Evolutionary conservation across 35 echinoderm and acorn worm species (phyloP).

Genomic region (Ptychodera flava): DNA sequence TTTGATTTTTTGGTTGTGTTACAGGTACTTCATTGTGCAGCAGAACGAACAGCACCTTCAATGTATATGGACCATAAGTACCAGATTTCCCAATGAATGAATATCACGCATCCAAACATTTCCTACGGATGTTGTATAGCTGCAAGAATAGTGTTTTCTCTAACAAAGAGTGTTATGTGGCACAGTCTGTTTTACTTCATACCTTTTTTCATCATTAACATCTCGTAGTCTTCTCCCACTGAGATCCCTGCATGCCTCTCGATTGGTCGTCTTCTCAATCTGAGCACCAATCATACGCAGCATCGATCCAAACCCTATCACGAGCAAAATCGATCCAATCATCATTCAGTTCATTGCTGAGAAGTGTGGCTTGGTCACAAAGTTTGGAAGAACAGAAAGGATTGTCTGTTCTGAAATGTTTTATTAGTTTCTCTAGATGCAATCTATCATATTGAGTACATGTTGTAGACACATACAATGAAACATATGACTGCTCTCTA

Average conservation of each 20-base stretch:
- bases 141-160: too few relatives aligned
- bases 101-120: too few relatives aligned
- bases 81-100: too few relatives aligned
- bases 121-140: too few relatives aligned
- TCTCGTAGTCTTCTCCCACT: conserved; percentile 95
- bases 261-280: conserved; percentile 96
- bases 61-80: too few relatives aligned
- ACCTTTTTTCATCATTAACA: conserved; percentile 99
- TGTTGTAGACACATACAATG: not conserved
- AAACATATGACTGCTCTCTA: not conserved
- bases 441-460: not conserved
- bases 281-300: conserved; percentile 92
- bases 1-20: too few relatives aligned
- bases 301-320: conserved; percentile 95
- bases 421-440: not conserved
- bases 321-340: not conserved
- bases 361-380: too few relatives aligned
- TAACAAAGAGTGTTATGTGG: too few relatives aligned
- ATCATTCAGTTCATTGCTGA: too few relatives aligned
- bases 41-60: too few relatives aligned
- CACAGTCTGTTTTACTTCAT: too few relatives aligned
- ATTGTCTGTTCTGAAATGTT: not conserved
- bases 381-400: conserved; percentile 7
- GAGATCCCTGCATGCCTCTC: conserved; percentile 82
- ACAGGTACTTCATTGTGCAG: too few relatives aligned